Percentiles rank a stretch among this genome's conserved stretches.
phyloP scores from a whole-genome alignment of 2,888 invertebrate genomes.

The Heliconius aoede region DNA sequence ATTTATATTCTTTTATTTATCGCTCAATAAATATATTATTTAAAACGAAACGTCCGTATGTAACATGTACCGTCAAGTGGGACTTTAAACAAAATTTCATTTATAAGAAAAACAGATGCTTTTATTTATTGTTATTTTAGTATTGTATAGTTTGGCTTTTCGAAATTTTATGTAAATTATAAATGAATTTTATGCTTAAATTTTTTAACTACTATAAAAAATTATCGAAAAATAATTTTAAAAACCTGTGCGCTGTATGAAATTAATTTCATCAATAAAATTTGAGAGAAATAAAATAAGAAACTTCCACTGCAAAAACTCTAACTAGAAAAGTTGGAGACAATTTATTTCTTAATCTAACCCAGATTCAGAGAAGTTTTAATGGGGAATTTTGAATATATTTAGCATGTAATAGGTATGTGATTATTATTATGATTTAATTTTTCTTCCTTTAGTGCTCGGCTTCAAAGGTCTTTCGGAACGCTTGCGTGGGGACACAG shows the following conservation, averaged over 20 bases:
- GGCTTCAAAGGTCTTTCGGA: too few species aligned
- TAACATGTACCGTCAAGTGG: background rate
- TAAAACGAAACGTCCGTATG: background rate
- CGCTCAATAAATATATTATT: background rate
- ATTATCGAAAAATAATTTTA: too few species aligned
- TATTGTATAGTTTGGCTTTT: background rate
- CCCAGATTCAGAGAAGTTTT: conserved; percentile 25
- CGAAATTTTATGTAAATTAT: background rate
- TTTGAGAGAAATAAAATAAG: conserved; percentile 25
- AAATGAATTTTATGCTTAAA: background rate
- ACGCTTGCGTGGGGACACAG: too few species aligned
- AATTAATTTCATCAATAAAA: conserved; percentile 22
- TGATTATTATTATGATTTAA: background rate
- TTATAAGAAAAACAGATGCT: background rate
- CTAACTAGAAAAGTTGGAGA: conserved; percentile 31
- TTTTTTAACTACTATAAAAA: too few species aligned
- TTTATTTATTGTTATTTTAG: background rate
- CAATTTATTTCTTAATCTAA: conserved; percentile 31
- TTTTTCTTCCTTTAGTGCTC: background rate
- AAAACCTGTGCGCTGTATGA: background rate
- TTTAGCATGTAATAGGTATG: background rate
- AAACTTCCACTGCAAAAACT: conserved; percentile 23
- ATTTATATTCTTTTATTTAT: background rate
- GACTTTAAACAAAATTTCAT: background rate
- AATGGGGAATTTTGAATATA: conserved; percentile 21